These are phyloP conservation scores for Achatina immaculata DNA, from an alignment of 1,140 invertebrate species.

Conservation along the genomic window DNA sequence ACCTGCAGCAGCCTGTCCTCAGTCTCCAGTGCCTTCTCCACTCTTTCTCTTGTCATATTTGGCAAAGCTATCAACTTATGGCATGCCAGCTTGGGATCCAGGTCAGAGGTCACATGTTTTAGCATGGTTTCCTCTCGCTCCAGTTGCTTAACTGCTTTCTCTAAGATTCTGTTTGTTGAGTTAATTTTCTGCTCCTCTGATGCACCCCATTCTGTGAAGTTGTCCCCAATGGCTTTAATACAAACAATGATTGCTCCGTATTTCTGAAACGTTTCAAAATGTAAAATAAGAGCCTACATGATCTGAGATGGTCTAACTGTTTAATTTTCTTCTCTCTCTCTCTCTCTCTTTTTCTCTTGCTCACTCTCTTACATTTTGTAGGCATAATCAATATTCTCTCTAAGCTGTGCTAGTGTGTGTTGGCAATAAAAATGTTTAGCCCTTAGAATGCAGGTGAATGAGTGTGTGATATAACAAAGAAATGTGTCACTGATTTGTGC, in stretches of 20 bases:
- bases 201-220: constrained; percentile 37
- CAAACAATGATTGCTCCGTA: constrained; percentile 43
- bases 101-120: constrained; percentile 35
- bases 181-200: not conserved
- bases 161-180: constrained; percentile 17
- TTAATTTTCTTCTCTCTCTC: no score
- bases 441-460: no score
- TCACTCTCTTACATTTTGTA: no score
- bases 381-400: no score
- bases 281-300: no score
- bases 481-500: no score
- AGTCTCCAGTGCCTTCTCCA: constrained; percentile 26
- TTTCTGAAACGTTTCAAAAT: not conserved
- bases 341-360: no score
- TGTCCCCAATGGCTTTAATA: constrained; percentile 45
- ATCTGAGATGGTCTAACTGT: no score
- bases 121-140: constrained; percentile 42
- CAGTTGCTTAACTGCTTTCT: constrained; percentile 45
- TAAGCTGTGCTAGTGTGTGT: no score
- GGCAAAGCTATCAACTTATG: constrained; percentile 42
- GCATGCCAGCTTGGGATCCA: constrained; percentile 18
- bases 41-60: constrained; percentile 29
- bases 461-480: no score
- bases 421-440: no score
- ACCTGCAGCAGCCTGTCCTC: constrained; percentile 4